These are phyloP conservation scores for Yponomeuta malinellus DNA, from an alignment of 2,888 invertebrate genomes.

Conservation along the genomic window DNA sequence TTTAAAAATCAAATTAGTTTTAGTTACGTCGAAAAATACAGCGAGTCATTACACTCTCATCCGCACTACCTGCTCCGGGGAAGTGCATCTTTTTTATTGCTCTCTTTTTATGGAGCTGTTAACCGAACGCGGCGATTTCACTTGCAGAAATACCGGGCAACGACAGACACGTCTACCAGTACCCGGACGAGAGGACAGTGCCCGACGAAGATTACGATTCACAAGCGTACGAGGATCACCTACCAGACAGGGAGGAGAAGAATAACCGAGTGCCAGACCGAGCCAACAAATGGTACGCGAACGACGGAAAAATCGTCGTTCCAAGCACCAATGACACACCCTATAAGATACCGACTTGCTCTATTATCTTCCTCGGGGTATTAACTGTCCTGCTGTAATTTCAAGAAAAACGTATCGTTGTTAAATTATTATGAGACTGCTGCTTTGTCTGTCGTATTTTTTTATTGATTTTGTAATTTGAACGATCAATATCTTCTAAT, in stretches of 20 bases:
- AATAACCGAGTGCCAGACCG: constrained; percentile 66
- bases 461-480: not conserved
- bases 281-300: constrained; percentile 71
- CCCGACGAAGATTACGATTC: constrained; percentile 64
- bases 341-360: constrained; percentile 23
- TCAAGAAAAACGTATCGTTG: not conserved
- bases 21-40: too few species aligned
- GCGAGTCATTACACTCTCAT: not conserved
- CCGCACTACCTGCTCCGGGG: not conserved
- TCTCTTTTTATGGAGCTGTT: constrained; percentile 10
- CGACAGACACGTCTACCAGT: constrained; percentile 62
- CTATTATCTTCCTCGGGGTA: constrained; percentile 34
- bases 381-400: constrained; percentile 18
- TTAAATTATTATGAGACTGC: constrained; percentile 18
- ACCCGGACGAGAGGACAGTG: constrained; percentile 54
- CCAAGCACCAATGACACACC: constrained; percentile 38
- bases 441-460: not conserved
- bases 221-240: constrained; percentile 58
- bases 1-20: too few species aligned
- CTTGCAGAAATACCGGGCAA: constrained; percentile 68
- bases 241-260: constrained; percentile 47
- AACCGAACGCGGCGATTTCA: not conserved
- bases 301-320: constrained; percentile 53
- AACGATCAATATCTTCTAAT: not conserved
- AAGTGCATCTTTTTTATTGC: not conserved